Evolutionary conservation across 2,888 invertebrate species (phyloP).

Genomic region (Pristionchus maxplancki): DNA sequence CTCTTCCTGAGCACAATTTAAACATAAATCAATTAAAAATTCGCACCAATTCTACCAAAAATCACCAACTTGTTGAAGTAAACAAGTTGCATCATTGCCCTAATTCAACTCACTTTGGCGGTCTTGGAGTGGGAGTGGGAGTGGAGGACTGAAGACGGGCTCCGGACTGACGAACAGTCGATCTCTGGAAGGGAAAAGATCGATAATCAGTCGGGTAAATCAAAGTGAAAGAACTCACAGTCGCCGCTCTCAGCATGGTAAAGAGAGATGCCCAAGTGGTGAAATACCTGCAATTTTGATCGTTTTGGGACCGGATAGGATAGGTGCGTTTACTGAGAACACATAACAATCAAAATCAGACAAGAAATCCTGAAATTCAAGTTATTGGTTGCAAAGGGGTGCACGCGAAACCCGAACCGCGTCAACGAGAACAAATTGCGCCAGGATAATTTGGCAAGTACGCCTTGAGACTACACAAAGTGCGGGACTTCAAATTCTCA

Average conservation of each 20-base stretch:
- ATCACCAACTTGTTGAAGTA: not conserved
- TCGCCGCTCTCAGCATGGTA: constrained; percentile 48
- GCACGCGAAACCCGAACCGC: not conserved
- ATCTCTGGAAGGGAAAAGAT: constrained; percentile 29
- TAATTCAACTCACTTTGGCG: constrained; percentile 10
- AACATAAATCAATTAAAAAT: not conserved
- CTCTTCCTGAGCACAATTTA: constrained; percentile 56
- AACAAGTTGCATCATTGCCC: not conserved
- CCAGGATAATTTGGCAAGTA: not conserved
- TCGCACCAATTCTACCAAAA: not conserved
- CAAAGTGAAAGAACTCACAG: constrained; percentile 22
- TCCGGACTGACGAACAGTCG: constrained; percentile 49
- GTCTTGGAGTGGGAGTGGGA: constrained; percentile 4
- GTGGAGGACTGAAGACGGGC: constrained; percentile 32
- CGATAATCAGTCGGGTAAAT: not conserved
- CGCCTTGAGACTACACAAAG: not conserved
- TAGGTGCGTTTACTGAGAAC: not conserved
- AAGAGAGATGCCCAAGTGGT: not conserved
- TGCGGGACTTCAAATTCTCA: not conserved
- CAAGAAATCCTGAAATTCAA: not conserved
- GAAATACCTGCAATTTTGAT: constrained; percentile 37
- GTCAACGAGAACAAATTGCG: not conserved
- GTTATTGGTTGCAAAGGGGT: not conserved
- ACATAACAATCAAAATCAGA: not conserved
- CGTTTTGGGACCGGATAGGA: not conserved